Evolutionary conservation across 1,140 invertebrate species (phyloP).

Genomic region (Drosophila lacertosa): DNA sequence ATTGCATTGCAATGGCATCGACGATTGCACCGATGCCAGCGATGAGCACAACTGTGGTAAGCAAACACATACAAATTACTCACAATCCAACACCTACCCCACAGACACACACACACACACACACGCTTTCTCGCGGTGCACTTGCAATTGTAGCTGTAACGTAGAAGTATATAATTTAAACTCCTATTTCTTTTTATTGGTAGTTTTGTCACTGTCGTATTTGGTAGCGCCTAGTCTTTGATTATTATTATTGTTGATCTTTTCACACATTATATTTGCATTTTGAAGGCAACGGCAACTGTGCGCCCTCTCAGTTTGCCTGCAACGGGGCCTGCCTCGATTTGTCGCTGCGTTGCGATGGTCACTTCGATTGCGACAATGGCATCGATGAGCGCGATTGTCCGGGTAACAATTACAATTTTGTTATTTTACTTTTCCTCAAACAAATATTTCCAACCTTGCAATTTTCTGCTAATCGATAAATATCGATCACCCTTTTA

Average conservation of each 20-base stretch:
- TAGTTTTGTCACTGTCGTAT: constrained; percentile 14
- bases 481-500: background rate
- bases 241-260: background rate
- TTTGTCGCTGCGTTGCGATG: constrained; percentile 86
- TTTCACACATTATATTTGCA: constrained; percentile 18
- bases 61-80: constrained; percentile 18
- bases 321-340: constrained; percentile 67
- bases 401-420: constrained; percentile 77
- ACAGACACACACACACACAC: too few species aligned
- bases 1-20: constrained; percentile 87
- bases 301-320: constrained; percentile 24
- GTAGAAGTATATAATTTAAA: constrained; percentile 1
- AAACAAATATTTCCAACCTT: background rate
- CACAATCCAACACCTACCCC: background rate
- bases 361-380: constrained; percentile 88
- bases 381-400: constrained; percentile 89
- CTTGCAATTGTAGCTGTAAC: constrained; percentile 19
- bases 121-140: too few species aligned
- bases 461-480: background rate
- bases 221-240: background rate
- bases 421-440: background rate
- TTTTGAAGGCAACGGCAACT: constrained; percentile 49
- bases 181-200: background rate
- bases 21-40: constrained; percentile 89
- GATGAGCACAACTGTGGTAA: constrained; percentile 89